Evolutionary conservation across 2,797 vertebrate genomes (phyloP).

Genomic region (Eulemur albifrons): DNA sequence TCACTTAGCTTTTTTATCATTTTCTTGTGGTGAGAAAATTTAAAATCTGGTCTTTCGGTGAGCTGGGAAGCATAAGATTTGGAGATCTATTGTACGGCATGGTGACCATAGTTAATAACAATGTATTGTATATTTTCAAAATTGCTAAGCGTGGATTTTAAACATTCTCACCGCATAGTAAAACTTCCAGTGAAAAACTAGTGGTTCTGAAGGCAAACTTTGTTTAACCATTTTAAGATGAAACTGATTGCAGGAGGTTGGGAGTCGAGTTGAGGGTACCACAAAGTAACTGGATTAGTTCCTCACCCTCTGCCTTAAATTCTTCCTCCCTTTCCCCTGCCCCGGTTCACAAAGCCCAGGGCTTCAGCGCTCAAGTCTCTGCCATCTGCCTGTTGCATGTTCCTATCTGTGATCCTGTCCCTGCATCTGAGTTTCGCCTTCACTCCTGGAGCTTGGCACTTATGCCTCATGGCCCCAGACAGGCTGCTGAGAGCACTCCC

Average conservation of each 20-base stretch:
- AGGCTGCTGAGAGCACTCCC: neutral
- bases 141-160: neutral
- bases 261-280: neutral
- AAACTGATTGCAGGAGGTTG: neutral
- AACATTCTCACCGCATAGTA: neutral
- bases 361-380: neutral
- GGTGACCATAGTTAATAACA: neutral
- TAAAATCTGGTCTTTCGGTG: neutral
- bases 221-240: neutral
- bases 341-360: neutral
- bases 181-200: neutral
- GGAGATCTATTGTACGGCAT: neutral
- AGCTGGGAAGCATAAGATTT: neutral
- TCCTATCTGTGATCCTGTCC: neutral
- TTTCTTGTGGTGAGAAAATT: neutral
- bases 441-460: neutral
- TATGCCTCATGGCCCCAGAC: accelerated
- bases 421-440: neutral
- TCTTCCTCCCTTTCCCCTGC: accelerated
- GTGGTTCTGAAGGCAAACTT: neutral
- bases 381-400: neutral
- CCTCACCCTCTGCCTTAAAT: neutral
- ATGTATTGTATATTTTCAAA: neutral
- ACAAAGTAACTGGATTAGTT: accelerated
- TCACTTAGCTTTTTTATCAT: neutral